Evolutionary conservation across 1,140 invertebrate genomes (phyloP).

Genomic region (Sitobion miscanthi): DNA sequence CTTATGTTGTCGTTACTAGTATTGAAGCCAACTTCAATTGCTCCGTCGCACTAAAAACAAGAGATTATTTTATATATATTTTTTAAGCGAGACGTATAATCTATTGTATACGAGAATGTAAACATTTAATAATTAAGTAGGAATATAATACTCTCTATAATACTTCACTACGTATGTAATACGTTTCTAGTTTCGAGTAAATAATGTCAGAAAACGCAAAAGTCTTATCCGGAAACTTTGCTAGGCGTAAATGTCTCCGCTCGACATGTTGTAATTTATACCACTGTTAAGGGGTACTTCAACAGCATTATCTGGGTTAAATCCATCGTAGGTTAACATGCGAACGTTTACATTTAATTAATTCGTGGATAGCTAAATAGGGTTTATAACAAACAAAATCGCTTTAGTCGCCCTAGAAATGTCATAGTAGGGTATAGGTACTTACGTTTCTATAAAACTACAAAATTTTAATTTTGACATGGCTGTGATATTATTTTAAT

Average conservation of each 20-base stretch:
- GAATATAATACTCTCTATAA: not conserved
- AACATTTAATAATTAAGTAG: not conserved
- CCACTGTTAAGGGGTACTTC: slow-evolving; percentile 3
- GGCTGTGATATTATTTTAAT: not conserved
- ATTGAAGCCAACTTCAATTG: not conserved
- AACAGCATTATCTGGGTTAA: slow-evolving; percentile 25
- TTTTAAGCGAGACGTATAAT: not conserved
- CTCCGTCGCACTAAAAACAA: not conserved
- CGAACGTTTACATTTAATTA: not conserved
- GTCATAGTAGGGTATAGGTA: not conserved
- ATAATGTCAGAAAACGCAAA: not conserved
- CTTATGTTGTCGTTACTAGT: not conserved
- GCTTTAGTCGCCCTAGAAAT: not conserved
- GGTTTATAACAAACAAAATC: slow-evolving; percentile 22
- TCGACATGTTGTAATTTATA: slow-evolving; percentile 31
- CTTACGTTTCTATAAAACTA: not conserved
- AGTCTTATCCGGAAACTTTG: not conserved
- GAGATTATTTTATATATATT: not conserved
- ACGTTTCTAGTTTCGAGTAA: not conserved
- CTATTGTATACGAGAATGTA: not conserved
- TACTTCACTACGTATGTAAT: not conserved
- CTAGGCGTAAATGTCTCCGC: not conserved
- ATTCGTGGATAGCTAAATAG: not conserved
- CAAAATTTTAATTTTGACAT: not conserved
- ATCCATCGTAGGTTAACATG: not conserved